Evolutionary conservation across 1,140 invertebrate species (phyloP), one percentile per base, ranked within the genome.

Genomic region (Achroia grisella): DNA sequence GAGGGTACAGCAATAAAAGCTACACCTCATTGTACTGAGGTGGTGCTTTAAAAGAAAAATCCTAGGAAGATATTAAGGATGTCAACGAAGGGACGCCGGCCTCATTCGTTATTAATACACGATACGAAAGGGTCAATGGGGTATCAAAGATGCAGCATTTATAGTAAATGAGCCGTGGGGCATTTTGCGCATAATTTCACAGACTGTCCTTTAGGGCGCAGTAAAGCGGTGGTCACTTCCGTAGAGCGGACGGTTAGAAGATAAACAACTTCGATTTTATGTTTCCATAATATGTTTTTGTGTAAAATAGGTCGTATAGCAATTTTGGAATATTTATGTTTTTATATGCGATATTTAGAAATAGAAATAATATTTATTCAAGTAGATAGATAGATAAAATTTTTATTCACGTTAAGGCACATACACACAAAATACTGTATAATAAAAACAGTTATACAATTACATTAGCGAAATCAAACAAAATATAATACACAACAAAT

Each of bases 151-250:
- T 75, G 65, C 59, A 66, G 44, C 66, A 60, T 74, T 75, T 69
- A 72, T 54, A 51, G 52, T 56, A 73, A 82, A 82, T 71, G 73
- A 76, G 56, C 62, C 75, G 75, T 71, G 61, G 67, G 70, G 55
- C 52, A 71, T 79, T 76, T 78, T 44, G 51, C 75, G 75, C 63
- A 66, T 79, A 79, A 79, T 82, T 76, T 74, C 64, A 54, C 69
- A 56, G 17, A 37, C 52, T 47, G 41, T 44, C 48, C 59, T 52
- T 56, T 47, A 33, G 56, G 45, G 37, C 39, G 45, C 28, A 23
- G 17, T 23, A 23, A 23, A 23, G 17, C 17, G 32, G 39, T 32
- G 52, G 40, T 40, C 40, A 47, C 30, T 17, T 30, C 27, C 6
- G 12, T 36, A 39, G 31, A 40, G 31, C 30, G 45, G 45, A 34